Base-by-base conservation (phyloP, 1,140 invertebrate species). In the Trachelipus rathkii region DNA sequence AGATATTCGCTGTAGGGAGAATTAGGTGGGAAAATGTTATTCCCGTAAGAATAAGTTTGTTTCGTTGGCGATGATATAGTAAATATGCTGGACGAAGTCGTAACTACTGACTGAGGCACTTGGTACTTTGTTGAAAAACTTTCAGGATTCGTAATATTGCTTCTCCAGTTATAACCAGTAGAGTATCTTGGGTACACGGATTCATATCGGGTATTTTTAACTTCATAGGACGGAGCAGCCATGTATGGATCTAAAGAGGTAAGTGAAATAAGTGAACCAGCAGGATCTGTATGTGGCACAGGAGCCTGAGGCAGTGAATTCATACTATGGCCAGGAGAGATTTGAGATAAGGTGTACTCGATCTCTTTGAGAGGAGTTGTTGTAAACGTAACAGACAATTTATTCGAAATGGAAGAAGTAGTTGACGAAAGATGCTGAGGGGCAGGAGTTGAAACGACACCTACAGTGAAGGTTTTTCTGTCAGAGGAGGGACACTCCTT, bases 321-420 rank as follows among this genome's bases (percentile, higher is more conserved):
- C 50, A 60, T 60, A 19, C 50, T 60, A 19, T 60, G 73, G 33
- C 79, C 77, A 23, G 79, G 77, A 10, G 79, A 81, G 74, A 81
- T 81, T 60, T 73, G 77, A 67, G 79, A 77, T 8, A 81, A 75
- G 10, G 79, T 80, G 79, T 77, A 76, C 68, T 77, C 79, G 0
- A 80, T 72, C 53, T 81, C 76, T 21, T 78, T 75, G n/a, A 78
- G 75, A 4, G 79, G 79, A 15, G 79, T 81, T 74, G 79, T 81
- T 68, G 77, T 81, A 77, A 78, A 81, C 6, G 79, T 81, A 73
- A 53, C 77, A 15, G 79, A 76, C 74, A 77, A 81, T 6, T 75
- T 74, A 13, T 72, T 69, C 11, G 76, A 70, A 15, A 43, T 50
- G 60, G 53, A 53, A 43, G 19, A 68, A 66, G 60, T 53, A 33